phyloP scores from a whole-genome alignment of 2,888 invertebrate species.

The Melanargia galathea region DNA sequence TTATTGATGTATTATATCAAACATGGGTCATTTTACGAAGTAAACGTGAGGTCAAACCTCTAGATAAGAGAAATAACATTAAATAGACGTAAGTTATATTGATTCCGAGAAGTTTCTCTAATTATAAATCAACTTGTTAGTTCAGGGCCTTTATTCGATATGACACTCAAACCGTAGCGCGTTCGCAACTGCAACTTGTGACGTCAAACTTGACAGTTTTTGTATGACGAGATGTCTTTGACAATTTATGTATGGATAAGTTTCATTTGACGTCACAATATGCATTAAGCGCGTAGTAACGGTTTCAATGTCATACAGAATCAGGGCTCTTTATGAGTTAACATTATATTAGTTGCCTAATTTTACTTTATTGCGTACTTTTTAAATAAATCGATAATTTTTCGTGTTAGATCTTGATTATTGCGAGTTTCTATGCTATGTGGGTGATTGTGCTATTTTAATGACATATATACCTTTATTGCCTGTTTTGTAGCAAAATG shows the following conservation, averaged over 20 bases:
- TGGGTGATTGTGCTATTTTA: conserved; percentile 74
- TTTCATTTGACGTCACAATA: neutral
- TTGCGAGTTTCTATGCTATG: conserved; percentile 75
- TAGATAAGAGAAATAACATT: conserved; percentile 28
- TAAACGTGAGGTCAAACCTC: conserved; percentile 13
- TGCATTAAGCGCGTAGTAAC: neutral
- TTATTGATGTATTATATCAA: conserved; percentile 25
- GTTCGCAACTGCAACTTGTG: neutral
- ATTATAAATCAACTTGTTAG: conserved; percentile 53
- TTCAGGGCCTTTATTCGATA: conserved; percentile 35
- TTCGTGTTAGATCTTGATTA: conserved; percentile 68
- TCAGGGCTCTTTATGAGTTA: conserved; percentile 52
- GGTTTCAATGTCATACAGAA: neutral
- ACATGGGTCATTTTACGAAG: conserved; percentile 29
- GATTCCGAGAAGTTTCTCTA: conserved; percentile 27
- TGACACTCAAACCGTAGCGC: conserved; percentile 4
- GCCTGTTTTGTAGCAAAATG: conserved; percentile 36
- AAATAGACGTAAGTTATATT: conserved; percentile 33
- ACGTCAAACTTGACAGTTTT: conserved; percentile 1
- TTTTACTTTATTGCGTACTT: conserved; percentile 69
- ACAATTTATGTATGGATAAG: neutral
- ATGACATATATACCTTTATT: conserved; percentile 46
- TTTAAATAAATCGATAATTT: conserved; percentile 72
- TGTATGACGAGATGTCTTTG: neutral
- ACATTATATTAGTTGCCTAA: conserved; percentile 71